These are phyloP conservation scores for Astreopora myriophthalma DNA, from an alignment of 64 coral and sea anemone species.

Conservation along the genomic window DNA sequence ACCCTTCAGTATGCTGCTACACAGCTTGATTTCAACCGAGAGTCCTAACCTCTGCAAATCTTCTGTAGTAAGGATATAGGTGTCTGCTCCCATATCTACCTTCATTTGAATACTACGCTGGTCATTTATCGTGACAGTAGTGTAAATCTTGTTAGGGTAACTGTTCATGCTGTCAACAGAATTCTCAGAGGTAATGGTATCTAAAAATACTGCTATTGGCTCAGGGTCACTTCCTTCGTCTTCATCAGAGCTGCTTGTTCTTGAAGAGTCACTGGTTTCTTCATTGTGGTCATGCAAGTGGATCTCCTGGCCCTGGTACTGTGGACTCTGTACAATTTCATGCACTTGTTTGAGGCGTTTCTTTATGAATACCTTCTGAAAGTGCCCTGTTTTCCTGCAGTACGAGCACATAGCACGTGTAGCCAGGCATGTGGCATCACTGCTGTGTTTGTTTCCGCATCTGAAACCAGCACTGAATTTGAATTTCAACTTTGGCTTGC, in stretches of 20 bases:
- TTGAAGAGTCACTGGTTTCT: not conserved
- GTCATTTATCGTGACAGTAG: conserved; percentile 27
- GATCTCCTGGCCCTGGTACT: not conserved
- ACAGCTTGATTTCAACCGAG: conserved; percentile 37
- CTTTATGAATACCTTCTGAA: not conserved
- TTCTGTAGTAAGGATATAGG: not conserved
- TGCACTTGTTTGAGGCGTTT: not conserved
- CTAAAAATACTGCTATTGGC: not conserved
- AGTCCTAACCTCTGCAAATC: not conserved
- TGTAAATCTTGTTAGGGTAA: conserved; percentile 46
- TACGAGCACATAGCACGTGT: not conserved
- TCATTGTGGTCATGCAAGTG: not conserved
- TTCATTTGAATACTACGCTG: not conserved
- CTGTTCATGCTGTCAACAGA: conserved; percentile 23
- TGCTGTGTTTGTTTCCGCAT: not conserved
- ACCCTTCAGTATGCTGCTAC: conserved; percentile 25
- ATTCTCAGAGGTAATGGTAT: conserved; percentile 46
- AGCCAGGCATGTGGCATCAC: not conserved
- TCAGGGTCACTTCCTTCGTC: not conserved
- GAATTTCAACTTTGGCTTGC: not conserved
- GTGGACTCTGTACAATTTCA: not conserved
- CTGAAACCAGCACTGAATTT: not conserved
- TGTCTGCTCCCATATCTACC: not conserved
- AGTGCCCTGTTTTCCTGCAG: not conserved
- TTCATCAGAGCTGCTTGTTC: not conserved